Base-by-base conservation (phyloP, 2,797 vertebrate species). In the Micrastur ruficollis region DNA sequence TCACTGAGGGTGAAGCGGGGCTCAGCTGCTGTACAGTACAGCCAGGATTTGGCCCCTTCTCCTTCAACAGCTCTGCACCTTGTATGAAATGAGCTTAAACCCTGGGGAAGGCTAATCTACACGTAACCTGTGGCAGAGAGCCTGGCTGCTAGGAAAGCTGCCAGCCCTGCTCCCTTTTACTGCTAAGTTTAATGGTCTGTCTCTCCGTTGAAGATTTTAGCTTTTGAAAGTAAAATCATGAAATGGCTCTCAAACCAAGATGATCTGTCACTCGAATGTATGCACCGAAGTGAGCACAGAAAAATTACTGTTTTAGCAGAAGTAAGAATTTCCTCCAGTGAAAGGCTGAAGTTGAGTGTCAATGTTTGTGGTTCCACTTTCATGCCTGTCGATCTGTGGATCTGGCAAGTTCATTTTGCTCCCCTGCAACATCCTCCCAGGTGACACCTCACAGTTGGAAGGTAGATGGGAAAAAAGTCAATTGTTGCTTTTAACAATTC, bases 41-140 rank as follows among this genome's bases (percentile, higher is more conserved):
- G 79, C 46, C 89, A 87, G 76, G 81, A 70, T 44, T 49, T 72
- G 49, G 21, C 12, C 61, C 53, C 38, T 82, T 72, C 29, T 86
- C 44, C 63, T 65, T 47, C 68, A 59, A 59, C 87, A 74, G 68
- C 75, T 88, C 90, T 86, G 79, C 59, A 71, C 94, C 91, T 73
- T 34, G 44, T 34, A 8, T 61, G 92, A 68, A 58, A 70, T 1
- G 13, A 93, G 47, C 32, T 92, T 68, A 56, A 86, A 44, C 86
- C 71, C 49, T 25, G 36, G 79, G 81, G 76, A 49, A 89, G 86
- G 91, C 85, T 92, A 81, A 96, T 89, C 63, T 73, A 20, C 23
- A 31, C 86, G 90, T 90, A 72, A 87, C 81, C 93, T 86, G 74
- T 83, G 88, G 81, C 95, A 92, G 76, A 47, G 92, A 96, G 91